These are phyloP conservation scores for Papilio polytes DNA, from an alignment of 1,140 invertebrate genomes.

Conservation along the genomic window DNA sequence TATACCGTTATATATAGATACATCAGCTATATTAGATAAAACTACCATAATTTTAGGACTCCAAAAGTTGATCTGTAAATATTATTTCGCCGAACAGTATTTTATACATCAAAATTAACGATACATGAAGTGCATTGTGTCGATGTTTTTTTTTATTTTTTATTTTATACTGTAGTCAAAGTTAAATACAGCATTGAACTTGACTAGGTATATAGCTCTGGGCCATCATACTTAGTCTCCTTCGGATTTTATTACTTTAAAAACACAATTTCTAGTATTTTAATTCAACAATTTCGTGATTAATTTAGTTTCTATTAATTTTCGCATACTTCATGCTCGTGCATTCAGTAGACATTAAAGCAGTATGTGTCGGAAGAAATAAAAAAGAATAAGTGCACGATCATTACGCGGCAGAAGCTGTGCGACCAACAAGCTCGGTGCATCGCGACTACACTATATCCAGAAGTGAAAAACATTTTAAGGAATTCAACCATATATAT, in stretches of 20 bases:
- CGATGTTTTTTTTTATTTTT: constrained; percentile 3
- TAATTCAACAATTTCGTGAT: no score
- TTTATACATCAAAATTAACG: neutral
- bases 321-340: neutral
- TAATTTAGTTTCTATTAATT: no score
- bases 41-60: no score
- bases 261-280: no score
- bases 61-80: no score
- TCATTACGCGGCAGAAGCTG: neutral
- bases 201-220: no score
- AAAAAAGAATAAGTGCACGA: neutral
- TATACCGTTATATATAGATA: neutral
- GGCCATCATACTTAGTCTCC: no score
- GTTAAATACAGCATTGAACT: neutral
- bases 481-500: neutral
- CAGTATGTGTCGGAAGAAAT: neutral
- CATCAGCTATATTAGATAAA: no score
- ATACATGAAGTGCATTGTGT: constrained; percentile 37
- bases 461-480: neutral
- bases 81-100: neutral
- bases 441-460: neutral
- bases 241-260: no score
- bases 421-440: constrained; percentile 1
- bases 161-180: neutral
- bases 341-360: neutral